Percentiles rank a stretch among this genome's conserved stretches.
Evolutionary conservation across 2,113 vertebrate species (phyloP).

Genomic region (Mystacornis crossleyi): DNA sequence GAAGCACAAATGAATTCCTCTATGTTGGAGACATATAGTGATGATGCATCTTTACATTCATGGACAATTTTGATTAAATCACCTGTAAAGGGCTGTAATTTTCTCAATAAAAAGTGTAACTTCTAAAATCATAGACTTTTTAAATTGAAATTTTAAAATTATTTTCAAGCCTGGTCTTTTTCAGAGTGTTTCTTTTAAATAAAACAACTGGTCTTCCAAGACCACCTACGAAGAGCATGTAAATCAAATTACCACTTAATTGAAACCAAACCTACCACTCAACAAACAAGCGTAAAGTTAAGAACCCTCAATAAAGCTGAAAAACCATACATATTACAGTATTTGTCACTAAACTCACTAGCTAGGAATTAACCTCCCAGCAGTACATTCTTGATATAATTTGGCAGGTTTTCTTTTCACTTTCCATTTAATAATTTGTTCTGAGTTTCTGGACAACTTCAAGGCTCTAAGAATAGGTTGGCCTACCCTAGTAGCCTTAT

Average conservation of each 20-base stretch:
- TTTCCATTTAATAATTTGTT: background rate
- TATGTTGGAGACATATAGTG: fast-evolving
- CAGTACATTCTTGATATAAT: background rate
- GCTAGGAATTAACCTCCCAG: background rate
- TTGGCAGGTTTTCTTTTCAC: background rate
- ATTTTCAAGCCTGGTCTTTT: background rate
- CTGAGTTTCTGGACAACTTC: background rate
- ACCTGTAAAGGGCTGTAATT: background rate
- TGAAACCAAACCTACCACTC: background rate
- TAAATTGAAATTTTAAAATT: background rate
- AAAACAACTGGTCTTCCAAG: background rate
- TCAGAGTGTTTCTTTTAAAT: background rate
- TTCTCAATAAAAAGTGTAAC: background rate
- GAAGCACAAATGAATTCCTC: background rate
- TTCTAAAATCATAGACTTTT: background rate
- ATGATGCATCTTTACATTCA: background rate
- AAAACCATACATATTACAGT: background rate
- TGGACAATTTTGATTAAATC: background rate
- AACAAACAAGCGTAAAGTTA: background rate
- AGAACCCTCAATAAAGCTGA: background rate
- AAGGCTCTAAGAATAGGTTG: background rate
- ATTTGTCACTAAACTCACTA: background rate
- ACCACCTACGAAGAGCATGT: background rate
- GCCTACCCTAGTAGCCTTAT: background rate
- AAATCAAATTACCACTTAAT: background rate